Evolutionary conservation across 2,888 invertebrate genomes (phyloP), one percentile per base, ranked within the genome.

Genomic region (Bimastos eiseni): DNA sequence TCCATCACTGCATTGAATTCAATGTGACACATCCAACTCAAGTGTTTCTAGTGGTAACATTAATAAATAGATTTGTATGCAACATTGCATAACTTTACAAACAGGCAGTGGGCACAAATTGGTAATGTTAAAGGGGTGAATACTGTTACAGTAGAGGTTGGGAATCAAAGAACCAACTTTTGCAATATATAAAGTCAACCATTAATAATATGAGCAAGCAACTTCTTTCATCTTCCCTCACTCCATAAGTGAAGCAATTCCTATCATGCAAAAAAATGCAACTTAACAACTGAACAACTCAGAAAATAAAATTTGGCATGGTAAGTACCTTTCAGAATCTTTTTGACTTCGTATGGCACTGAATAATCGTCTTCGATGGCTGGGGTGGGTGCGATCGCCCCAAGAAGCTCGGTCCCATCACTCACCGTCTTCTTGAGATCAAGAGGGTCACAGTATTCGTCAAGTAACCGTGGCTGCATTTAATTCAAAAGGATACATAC

Each of bases 301-400:
- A 70, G 30, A 8, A 70, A n/a, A n/a, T 70, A 70, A n/a, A 70
- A 70, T 70, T 24, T 70, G 70, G 70, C n/a, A 15, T 8, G n/a
- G 8, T n/a, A n/a, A 36, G 2, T 86, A 91, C 91, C 91, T 70
- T 91, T 55, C 11, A 91, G 89, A 33, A 91, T 83, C 83, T 91
- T 91, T 36, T 91, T 90, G 34, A 91, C 91, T 91, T 91, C 91
- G 34, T 91, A 91, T 30, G 91, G 91, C 24, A 89, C 89, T 30
- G 91, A 91, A 83, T 91, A 91, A 37, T 91, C 91, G 38, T 91
- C 91, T 17, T 91, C 91, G 24, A 91, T 36, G 41, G 88, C 86
- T 34, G 90, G 90, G 37, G 70, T 55, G 34, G 90, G 90, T 70
- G 90, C 44, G 30, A 44, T 49, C n/a, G 90, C 90, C 44, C 90